Evolutionary conservation across 2,797 vertebrate genomes (phyloP), one percentile per base, ranked within the genome.

Genomic region (Steatocranus sp.): DNA sequence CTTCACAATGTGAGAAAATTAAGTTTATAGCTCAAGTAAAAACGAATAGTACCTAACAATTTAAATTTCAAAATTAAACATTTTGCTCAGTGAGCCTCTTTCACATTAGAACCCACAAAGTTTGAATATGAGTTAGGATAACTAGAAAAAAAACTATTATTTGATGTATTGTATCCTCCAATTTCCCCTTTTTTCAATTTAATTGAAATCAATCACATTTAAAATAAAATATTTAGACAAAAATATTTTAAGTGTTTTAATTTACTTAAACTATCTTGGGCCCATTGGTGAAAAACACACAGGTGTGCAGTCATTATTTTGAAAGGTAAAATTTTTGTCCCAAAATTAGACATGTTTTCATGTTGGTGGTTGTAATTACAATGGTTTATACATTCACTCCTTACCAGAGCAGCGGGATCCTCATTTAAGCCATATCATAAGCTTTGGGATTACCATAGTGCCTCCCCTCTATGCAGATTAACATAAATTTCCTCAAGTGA

Each of bases 361-460:
- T 41, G 61, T 20, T 8, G 23, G 50, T 87, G 81, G 83, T 61
- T 84, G 79, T 79, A 92, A 91, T 90, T 86, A 86, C 74, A n/a
- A 75, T 51, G 73, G 58, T 83, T 80, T 82, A 82, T 81, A 81
- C 87, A 90, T 80, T 78, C 74, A 73, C 11, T 73, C 43, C 70
- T 85, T 82, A 84, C 90, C 78, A 80, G 43, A 75, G 77, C 18
- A 14, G 30, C 56, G 30, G 48, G 80, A 86, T 87, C 85, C 25
- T 61, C 56, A 58, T 88, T 83, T 78, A 78, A 90, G 74, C 75
- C 80, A 82, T 86, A 75, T 91, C 66, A 86, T 86, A 81, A 87
- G n/a, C 79, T 93, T 78, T 81, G 66, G 82, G 82, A 91, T 91
- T 86, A 83, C 73, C 7, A 20, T 75, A 73, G 56, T 66, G 49